Evolutionary conservation across 2,113 vertebrate species (phyloP).

Genomic region (Centropus bengalensis): DNA sequence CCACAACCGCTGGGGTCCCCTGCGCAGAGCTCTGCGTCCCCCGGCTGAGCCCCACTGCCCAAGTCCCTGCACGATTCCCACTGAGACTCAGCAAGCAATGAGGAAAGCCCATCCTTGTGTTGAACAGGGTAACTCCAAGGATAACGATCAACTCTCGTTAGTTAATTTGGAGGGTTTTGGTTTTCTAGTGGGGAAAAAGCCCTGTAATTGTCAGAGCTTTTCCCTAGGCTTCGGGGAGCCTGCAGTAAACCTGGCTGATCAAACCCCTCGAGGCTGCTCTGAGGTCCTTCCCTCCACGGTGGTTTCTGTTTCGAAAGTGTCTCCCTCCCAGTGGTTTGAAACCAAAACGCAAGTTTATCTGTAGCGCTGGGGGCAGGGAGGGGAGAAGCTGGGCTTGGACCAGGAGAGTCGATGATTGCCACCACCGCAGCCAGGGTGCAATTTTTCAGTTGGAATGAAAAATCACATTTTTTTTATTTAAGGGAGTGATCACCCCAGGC

Average conservation of each 20-base stretch:
- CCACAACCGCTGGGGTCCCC: fast-evolving
- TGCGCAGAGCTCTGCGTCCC: neutral
- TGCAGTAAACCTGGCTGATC: neutral
- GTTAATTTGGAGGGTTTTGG: neutral
- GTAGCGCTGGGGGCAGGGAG: neutral
- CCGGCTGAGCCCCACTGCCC: neutral
- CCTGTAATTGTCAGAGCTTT: neutral
- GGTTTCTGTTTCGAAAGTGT: neutral
- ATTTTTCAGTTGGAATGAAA: neutral
- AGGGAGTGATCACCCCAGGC: neutral
- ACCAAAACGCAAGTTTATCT: neutral
- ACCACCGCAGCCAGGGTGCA: neutral
- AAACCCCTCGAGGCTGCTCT: neutral
- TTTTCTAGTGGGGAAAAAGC: neutral
- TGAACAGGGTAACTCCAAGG: neutral
- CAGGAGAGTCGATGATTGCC: neutral
- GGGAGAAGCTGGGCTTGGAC: neutral
- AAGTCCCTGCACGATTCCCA: neutral
- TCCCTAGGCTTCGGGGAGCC: neutral
- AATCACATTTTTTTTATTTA: neutral
- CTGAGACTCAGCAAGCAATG: neutral
- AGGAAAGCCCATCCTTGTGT: neutral
- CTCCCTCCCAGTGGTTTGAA: neutral
- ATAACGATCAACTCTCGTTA: neutral
- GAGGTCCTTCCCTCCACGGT: neutral